These are phyloP conservation scores for Probosciger aterrimus DNA, from an alignment of 2,113 vertebrate species.

Conservation along the genomic window DNA sequence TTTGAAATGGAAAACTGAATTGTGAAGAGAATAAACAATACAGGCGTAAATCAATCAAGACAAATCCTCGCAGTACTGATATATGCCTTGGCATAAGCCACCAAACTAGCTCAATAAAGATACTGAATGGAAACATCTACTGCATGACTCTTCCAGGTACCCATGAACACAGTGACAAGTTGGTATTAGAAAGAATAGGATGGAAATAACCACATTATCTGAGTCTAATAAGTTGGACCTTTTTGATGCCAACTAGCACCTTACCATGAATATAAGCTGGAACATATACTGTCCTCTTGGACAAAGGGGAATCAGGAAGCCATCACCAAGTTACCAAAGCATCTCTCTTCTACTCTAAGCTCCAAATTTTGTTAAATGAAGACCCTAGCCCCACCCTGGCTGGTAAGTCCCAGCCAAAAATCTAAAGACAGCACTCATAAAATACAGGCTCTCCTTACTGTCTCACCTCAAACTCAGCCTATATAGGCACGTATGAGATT, in stretches of 20 bases:
- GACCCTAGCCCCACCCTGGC: background rate
- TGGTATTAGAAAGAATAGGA: background rate
- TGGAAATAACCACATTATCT: background rate
- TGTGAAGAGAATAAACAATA: background rate
- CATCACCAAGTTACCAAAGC: background rate
- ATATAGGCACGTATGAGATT: background rate
- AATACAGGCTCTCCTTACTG: background rate
- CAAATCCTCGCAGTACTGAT: background rate
- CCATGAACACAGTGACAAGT: background rate
- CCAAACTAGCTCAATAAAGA: background rate
- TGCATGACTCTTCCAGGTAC: background rate
- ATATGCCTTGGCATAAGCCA: background rate
- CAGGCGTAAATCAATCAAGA: background rate
- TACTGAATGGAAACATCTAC: background rate
- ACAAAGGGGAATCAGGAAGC: background rate
- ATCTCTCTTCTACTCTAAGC: background rate
- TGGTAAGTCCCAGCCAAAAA: background rate
- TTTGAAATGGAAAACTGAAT: background rate
- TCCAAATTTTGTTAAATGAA: background rate
- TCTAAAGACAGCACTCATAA: background rate
- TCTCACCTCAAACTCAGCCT: background rate
- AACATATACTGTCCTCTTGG: background rate
- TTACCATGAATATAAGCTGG: background rate
- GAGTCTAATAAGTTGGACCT: background rate
- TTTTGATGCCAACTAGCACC: background rate